Conservation (phyloP, 2,113 vertebrate species). For the Geococcyx californianus region DNA sequence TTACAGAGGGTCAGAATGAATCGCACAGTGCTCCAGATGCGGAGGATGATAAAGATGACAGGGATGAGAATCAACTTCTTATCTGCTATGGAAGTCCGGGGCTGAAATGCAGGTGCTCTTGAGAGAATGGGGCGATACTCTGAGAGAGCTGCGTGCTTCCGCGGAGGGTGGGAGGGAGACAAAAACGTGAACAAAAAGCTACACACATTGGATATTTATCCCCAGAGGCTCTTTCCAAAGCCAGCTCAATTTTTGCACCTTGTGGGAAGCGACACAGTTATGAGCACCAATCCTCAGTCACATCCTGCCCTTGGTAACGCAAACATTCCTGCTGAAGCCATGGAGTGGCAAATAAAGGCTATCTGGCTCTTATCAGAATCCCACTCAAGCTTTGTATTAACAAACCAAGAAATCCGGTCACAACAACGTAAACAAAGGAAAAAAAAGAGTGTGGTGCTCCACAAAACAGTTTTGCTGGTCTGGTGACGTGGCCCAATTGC, state of each 20-base stretch:
- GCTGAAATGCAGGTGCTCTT: conserved; percentile 53
- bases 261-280: background rate
- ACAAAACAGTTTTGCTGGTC: background rate
- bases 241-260: background rate
- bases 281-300: background rate
- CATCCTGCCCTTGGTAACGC: background rate
- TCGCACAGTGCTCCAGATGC: conserved; percentile 93
- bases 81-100: conserved; percentile 81
- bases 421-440: background rate
- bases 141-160: conserved; percentile 86
- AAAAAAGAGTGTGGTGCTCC: background rate
- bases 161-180: background rate
- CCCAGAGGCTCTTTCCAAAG: background rate
- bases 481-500: background rate
- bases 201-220: background rate
- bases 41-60: conserved; percentile 89
- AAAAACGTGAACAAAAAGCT: background rate
- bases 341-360: background rate
- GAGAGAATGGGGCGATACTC: conserved; percentile 92
- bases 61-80: conserved; percentile 92
- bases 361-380: background rate
- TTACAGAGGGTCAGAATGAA: conserved; percentile 86
- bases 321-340: background rate
- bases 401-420: background rate
- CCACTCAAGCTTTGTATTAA: background rate